Percentiles rank a stretch among this genome's conserved stretches.
These are phyloP conservation scores for Typhlichthys eigenmanni DNA, from an alignment of 2,797 vertebrate species.

Conservation along the genomic window DNA sequence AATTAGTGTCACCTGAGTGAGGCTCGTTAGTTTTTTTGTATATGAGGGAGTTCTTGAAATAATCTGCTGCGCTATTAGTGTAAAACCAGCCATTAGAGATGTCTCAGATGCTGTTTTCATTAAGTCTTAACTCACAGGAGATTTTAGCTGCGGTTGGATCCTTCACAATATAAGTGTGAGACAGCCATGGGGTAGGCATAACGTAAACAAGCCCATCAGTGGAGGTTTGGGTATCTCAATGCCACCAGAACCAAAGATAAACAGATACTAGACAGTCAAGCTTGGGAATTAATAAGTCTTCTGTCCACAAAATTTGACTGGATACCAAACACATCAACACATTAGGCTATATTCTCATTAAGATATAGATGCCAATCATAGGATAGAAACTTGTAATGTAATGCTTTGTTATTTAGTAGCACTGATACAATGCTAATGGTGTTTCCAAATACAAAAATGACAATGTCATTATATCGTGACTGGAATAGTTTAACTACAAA, in stretches of 20 bases:
- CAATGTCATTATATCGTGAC: no score
- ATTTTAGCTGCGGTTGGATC: conserved; percentile 14
- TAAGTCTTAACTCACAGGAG: conserved; percentile 28
- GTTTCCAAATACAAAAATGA: no score
- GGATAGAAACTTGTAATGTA: no score
- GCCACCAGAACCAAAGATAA: conserved; percentile 23
- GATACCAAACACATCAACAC: not conserved
- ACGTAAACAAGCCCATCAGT: conserved; percentile 41
- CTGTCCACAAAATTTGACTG: not conserved
- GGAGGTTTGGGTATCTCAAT: conserved; percentile 11
- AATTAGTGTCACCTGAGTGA: conserved; percentile 25
- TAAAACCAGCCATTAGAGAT: conserved; percentile 32
- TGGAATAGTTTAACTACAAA: no score
- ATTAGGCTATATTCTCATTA: not conserved
- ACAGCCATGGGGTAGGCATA: conserved; percentile 42
- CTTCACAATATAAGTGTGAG: conserved; percentile 21
- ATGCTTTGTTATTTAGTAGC: no score
- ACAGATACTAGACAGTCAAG: conserved; percentile 1
- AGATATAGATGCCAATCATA: no score
- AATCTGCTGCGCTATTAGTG: conserved; percentile 6
- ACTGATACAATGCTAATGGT: no score
- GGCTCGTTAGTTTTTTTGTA: conserved; percentile 21
- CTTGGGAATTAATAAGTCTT: not conserved
- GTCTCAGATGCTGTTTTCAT: conserved; percentile 31
- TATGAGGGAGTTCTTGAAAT: conserved; percentile 14